A percentile compares a stretch with the other conserved stretches of the same genome.
phyloP scores from a whole-genome alignment of 2,888 invertebrate species.

The Hipparchia semele region DNA sequence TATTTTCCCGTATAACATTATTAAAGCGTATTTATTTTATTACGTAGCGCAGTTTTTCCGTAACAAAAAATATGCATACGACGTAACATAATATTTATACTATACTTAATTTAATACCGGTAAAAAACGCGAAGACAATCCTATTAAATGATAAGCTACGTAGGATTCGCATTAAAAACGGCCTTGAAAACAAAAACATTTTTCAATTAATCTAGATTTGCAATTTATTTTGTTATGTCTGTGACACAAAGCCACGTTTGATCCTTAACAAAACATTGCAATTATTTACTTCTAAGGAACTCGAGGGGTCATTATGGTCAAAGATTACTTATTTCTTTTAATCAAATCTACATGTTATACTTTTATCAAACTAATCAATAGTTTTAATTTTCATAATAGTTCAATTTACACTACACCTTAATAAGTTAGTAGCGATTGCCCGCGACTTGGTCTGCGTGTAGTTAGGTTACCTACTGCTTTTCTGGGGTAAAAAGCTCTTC shows the following conservation, averaged over 20 bases:
- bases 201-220: conserved; percentile 21
- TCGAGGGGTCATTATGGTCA: too few species aligned
- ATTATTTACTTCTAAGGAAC: neutral
- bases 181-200: neutral
- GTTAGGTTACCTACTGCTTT: too few species aligned
- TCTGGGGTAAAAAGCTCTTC: too few species aligned
- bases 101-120: neutral
- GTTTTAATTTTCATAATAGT: too few species aligned
- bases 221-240: conserved; percentile 19
- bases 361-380: too few species aligned
- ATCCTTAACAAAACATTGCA: neutral
- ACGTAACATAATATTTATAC: neutral
- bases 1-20: too few species aligned
- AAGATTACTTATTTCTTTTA: too few species aligned
- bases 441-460: too few species aligned
- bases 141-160: neutral
- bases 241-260: conserved; percentile 14
- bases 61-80: neutral
- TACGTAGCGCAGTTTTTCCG: neutral
- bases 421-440: too few species aligned
- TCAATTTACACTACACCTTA: too few species aligned
- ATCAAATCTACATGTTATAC: too few species aligned
- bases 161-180: conserved; percentile 6
- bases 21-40: too few species aligned
- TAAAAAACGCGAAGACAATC: conserved; percentile 8